Percentiles rank a stretch among this genome's conserved stretches.
Conservation (phyloP, 1,140 invertebrate species). For the Fopius arisanus region DNA sequence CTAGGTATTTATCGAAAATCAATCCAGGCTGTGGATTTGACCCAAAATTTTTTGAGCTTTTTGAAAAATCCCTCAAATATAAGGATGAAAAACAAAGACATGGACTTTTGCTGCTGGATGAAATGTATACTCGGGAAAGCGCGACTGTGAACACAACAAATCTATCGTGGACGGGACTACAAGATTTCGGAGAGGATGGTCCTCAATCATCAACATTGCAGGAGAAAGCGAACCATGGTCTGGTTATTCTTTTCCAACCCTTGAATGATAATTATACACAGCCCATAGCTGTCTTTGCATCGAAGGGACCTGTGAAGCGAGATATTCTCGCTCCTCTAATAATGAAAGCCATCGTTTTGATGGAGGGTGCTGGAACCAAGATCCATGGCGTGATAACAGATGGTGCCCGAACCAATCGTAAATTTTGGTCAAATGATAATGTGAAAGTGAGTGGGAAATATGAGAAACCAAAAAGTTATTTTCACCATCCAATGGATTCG, state of each 20-base stretch:
- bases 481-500: slow-evolving; percentile 25
- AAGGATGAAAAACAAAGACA: slow-evolving; percentile 27
- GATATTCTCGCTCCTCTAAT: slow-evolving; percentile 26
- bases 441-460: slow-evolving; percentile 14
- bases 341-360: slow-evolving; percentile 30
- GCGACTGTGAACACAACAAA: slow-evolving; percentile 14
- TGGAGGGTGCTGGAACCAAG: slow-evolving; percentile 21
- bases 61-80: slow-evolving; percentile 9
- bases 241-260: slow-evolving; percentile 34
- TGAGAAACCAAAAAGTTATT: slow-evolving; percentile 23
- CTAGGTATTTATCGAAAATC: slow-evolving; percentile 20
- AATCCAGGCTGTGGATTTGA: slow-evolving; percentile 29
- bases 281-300: slow-evolving; percentile 30
- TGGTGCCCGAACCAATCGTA: background rate
- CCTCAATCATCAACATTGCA: background rate
- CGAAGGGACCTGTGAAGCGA: slow-evolving; percentile 23
- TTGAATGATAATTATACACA: slow-evolving; percentile 25
- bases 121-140: slow-evolving; percentile 37
- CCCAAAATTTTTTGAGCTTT: slow-evolving; percentile 27
- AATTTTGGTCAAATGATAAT: slow-evolving; percentile 22
- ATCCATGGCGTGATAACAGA: slow-evolving; percentile 7
- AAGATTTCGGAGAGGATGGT: slow-evolving; percentile 28
- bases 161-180: slow-evolving; percentile 21
- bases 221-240: slow-evolving; percentile 29
- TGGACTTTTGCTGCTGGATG: slow-evolving; percentile 30